Conservation (phyloP, 2,797 vertebrate species). For the Coranthus polyacanthus region DNA sequence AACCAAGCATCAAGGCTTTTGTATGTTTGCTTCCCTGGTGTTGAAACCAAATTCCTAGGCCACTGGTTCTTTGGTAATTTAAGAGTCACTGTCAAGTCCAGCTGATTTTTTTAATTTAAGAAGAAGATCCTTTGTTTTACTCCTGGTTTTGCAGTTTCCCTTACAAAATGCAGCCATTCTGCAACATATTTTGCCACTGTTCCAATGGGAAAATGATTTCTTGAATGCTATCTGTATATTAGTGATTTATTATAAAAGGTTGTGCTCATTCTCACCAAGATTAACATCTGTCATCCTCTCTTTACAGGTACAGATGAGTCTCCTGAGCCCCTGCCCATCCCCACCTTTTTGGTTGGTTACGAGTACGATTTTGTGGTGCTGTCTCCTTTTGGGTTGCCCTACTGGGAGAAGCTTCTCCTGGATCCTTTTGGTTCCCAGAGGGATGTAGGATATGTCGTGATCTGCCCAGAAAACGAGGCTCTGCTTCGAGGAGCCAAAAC, state of each 20-base stretch:
- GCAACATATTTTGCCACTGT: no score
- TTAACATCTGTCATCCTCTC: not conserved
- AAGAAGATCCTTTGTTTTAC: no score
- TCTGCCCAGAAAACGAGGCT: conserved; percentile 97
- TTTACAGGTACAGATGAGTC: conserved; percentile 97
- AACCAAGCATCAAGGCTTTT: no score
- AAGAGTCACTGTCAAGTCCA: no score
- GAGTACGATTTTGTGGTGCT: conserved; percentile 99
- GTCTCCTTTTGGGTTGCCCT: conserved; percentile 97
- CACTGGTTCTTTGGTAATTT: no score
- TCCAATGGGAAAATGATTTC: no score
- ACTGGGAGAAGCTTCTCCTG: conserved; percentile 98
- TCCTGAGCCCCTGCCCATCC: conserved; percentile 98
- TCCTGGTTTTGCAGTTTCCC: no score
- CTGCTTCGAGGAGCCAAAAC: conserved; percentile 93
- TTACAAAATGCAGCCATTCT: no score
- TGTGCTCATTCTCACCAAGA: not conserved
- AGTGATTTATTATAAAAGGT: not conserved
- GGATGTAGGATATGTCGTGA: conserved; percentile 96
- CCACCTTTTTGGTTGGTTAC: conserved; percentile 96
- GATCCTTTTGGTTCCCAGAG: conserved; percentile 98
- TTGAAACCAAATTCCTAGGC: no score
- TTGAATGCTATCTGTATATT: no score
- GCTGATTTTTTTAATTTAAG: no score
- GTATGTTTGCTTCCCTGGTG: no score